Base-by-base conservation (phyloP, 64 coral and sea anemone species). In the Platygyra sinensis region DNA sequence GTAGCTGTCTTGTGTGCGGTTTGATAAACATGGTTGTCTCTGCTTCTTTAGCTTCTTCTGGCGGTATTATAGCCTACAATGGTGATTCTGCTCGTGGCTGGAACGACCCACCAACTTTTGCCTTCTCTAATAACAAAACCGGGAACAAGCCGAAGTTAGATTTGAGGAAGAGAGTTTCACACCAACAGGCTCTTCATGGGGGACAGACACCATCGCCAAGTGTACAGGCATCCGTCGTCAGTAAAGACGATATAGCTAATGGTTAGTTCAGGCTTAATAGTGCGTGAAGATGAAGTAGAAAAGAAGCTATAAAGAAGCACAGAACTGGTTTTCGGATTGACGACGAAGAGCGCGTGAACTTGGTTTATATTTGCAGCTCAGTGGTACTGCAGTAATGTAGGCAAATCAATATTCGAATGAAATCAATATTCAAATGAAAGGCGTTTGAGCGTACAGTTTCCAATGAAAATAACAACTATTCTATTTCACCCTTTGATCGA, bases 61-160 rank as follows among this genome's bases (percentile, higher is more conserved):
- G 93, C 42, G 87, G 91, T 29, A 91, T 99, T 32, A 91, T 99
- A 27, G 97, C 97, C 69, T 99, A 99, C 57, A 99, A 99, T 88
- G 91, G 94, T 67, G 97, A 99, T 93, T 96, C 94, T 57, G 87
- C 94, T 80, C 81, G 97, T 29, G 97, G 97, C 33, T 99, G 97
- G 97, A 99, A 99, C 29, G 97, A 99, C 24, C 97, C 97, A 60
- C 97, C 97, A 74, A 99, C 97, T 17, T 95, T 99, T 46, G 94
- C 94, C 25, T 99, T 95, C 72, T 88, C 92, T 87, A 67, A 87
- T 42, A 89, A 93, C n/a, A 91, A 78, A 79, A 87, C 85, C 22
- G 80, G 88, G 27, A 89, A 79, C 54, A 92, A 87, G 42, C 97
- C 97, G 11, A 99, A 99, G 83, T 80, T 99, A 50, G 97, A 99